Evolutionary conservation across 2,797 vertebrate species (phyloP).

Genomic region (Lutjanus argentimaculatus): DNA sequence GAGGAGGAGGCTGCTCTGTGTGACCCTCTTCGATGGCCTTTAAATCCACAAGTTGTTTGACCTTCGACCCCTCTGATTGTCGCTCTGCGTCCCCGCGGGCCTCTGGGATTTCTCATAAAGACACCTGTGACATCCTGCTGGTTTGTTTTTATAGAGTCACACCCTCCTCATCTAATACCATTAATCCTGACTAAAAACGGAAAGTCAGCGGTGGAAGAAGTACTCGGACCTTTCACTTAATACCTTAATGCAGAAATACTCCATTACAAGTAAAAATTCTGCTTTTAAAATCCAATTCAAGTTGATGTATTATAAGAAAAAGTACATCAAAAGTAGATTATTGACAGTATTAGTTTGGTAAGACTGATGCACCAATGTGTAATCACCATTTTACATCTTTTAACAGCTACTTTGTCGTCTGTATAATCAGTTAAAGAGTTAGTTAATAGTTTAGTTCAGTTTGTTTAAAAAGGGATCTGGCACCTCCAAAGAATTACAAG

Average conservation of each 20-base stretch:
- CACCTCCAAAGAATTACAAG: too few species aligned
- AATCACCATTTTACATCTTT: too few species aligned
- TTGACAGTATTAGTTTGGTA: too few species aligned
- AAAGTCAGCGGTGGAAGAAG: not conserved
- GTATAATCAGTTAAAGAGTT: too few species aligned
- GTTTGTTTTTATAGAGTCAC: slow-evolving; percentile 44
- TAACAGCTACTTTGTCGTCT: too few species aligned
- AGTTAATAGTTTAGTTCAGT: too few species aligned
- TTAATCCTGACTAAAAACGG: slow-evolving; percentile 21
- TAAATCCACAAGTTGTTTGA: slow-evolving; percentile 80
- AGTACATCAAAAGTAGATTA: not conserved
- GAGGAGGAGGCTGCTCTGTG: slow-evolving; percentile 37
- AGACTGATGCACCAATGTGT: too few species aligned
- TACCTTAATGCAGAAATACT: not conserved
- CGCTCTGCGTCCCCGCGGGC: slow-evolving; percentile 49
- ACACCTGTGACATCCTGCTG: slow-evolving; percentile 67
- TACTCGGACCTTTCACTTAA: not conserved
- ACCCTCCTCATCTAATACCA: slow-evolving; percentile 40
- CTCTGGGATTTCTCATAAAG: slow-evolving; percentile 65
- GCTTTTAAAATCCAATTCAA: not conserved
- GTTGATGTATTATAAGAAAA: not conserved
- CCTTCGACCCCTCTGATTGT: slow-evolving; percentile 72
- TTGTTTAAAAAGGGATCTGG: too few species aligned
- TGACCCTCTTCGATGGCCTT: slow-evolving; percentile 71
- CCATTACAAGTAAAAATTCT: not conserved